Evolutionary conservation across 2,888 invertebrate species (phyloP), one percentile per base, ranked within the genome.

Genomic region (Cabera pusaria): DNA sequence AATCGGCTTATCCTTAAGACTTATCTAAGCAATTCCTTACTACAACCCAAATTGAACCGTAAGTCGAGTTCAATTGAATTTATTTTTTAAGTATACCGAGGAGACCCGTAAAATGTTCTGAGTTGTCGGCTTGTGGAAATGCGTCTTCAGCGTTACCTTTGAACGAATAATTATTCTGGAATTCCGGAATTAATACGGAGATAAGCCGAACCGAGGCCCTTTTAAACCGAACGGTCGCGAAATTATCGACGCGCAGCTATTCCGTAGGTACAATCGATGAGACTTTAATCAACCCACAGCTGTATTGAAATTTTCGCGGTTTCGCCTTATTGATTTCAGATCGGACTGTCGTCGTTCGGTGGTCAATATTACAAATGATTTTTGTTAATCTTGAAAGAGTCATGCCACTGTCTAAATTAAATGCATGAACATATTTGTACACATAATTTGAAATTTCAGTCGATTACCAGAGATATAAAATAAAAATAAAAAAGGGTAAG

Each of bases 141-240:
- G 67, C 74, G 72, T 75, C 72, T 70, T 72, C 71, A 60, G 64
- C 62, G 50, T 64, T 73, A 73, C 77, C 84, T 86, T 83, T 83
- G 80, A 81, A 77, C 73, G 73, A 72, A 77, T 87, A 86, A 86
- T 87, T 86, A 86, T 78, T 75, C 72, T 52, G 70, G 72, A 76
- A 80, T 81, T 79, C 77, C 70, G 70, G 83, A 80, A 86, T 85
- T 83, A 86, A 81, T 81, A 72, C 74, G 55, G 64, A 71, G 78
- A 80, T 83, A 79, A 84, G 80, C 74, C 64, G 64, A 56, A 58
- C 53, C 60, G 53, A 55, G 54, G 55, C 56, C 63, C 61, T 53
- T 53, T 52, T 53, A 62, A 63, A 64, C 56, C 56, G 54, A 52
- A 52, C 40, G 44, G 42, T 46, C 23, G 35, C 31, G 44, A 32